Base-by-base conservation (phyloP, 1,140 invertebrate genomes). In the Ladona fulva region DNA sequence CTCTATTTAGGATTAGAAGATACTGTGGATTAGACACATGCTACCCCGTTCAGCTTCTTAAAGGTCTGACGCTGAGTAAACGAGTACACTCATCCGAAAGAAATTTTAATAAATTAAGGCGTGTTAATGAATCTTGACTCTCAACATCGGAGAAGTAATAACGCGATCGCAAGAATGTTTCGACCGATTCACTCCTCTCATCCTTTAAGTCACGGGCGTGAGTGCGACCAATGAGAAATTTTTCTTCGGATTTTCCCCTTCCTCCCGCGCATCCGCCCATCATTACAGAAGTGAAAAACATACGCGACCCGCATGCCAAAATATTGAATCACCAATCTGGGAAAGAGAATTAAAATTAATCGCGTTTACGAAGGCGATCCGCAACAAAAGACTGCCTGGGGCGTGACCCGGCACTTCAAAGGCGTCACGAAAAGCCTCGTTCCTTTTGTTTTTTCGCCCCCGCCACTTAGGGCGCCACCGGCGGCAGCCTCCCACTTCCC, bases 281-380 rank as follows among this genome's bases (percentile, higher is more conserved):
- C 3, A 66, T 66, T 66, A 12, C 52, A 16, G 52, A 66, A 66
- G n/a, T 22, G 52, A 12, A 66, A 66, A 66, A 66, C 52, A 66
- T 66, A 22, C 52, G 52, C 14, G 52, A 66, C 52, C 52, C n/a
- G 52, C 14, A 66, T 66, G 52, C 52, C 52, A 66, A 66, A 66
- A 66, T 66, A 66, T 66, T 66, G 52, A 66, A 66, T 66, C 52
- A 66, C 52, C 52, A 66, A 66, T 66, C 52, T 22, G n/a, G 52
- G 52, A 66, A 66, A 66, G 52, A 22, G 52, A 66, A 66, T 66
- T 66, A 66, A 66, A 66, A 66, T 66, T 66, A 66, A 66, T 66
- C 52, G 14, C 52, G 52, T 66, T 66, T 66, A 22, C 52, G 52
- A 66, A 66, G 52, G 52, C n/a, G 52, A 66, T 66, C 52, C 52